Base-by-base conservation (phyloP, 53 echinoderm and acorn worm genomes). In the Temnopleurus reevesii region DNA sequence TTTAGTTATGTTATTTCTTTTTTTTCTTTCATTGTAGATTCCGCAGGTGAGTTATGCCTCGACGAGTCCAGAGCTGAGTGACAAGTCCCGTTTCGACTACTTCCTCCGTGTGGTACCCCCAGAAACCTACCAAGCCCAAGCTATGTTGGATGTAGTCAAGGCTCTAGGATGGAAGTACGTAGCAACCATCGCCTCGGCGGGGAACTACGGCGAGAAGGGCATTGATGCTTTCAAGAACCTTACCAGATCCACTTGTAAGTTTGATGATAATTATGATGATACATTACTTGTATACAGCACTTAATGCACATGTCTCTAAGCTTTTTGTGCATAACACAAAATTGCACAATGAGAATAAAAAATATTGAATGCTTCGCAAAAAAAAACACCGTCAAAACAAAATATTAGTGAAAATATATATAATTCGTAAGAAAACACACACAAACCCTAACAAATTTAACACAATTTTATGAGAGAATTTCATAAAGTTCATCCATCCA, bases 11-110 rank as follows among this genome's bases (percentile, higher is more conserved):
- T 4, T 51, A 80, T 9, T 80, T 28, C 12, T 4, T 26, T 77
- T 46, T 15, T 2, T 3, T 46, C 12, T 27, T 46, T 80, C 5
- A 45, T 9, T 23, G 3, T 61, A 97, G 99, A 98, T 98, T 76
- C 99, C 99, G n/a, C 99, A 98, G 81, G 94, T 98, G 41, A 98
- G 99, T 76, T 98, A 98, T 80, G 99, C 99, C 13, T 98, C 99
- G 0, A 98, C 99, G 5, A 98, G 99, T 76, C 94, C 99, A 0
- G 99, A 98, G 91, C 81, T 98, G 60, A 98, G 99, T 53, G 99
- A 98, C 90, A 98, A 98, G 77, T 91, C 94, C 47, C 94, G 99
- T 10, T 98, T 94, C 61, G 99, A 89, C 51, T 98, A 98, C 43
- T 98, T 98, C 92, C 88, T 95, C 59, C 88, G 99, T 5, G 99